Conservation (phyloP, 2,888 invertebrate genomes). For the Dorcus parallelipipedus region DNA sequence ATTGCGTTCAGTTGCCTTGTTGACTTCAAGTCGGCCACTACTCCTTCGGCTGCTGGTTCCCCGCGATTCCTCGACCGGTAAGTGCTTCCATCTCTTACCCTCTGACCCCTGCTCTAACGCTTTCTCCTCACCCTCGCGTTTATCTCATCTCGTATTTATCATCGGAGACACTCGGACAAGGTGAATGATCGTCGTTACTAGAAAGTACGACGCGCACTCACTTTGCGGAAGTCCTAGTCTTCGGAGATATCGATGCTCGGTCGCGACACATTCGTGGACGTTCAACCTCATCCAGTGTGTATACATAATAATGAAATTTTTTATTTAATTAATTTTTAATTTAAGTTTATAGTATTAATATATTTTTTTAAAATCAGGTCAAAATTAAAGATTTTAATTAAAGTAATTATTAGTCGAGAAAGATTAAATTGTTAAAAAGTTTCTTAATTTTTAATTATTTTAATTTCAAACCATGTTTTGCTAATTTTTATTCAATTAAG, state of each 20-base stretch:
- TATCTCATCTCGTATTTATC: slow-evolving; percentile 10
- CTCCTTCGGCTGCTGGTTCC: slow-evolving; percentile 33
- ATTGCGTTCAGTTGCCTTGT: slow-evolving; percentile 40
- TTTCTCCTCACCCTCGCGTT: slow-evolving; percentile 17
- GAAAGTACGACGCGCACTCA: slow-evolving; percentile 25
- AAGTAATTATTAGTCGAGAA: too few species aligned
- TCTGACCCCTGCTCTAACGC: slow-evolving; percentile 30
- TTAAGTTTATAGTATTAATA: too few species aligned
- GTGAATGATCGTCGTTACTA: slow-evolving; percentile 18
- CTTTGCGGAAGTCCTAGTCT: slow-evolving; percentile 15
- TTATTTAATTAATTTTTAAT: too few species aligned
- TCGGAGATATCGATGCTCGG: slow-evolving; percentile 31
- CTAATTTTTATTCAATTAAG: too few species aligned
- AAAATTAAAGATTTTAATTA: too few species aligned
- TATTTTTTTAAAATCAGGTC: too few species aligned
- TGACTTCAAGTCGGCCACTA: slow-evolving; percentile 42
- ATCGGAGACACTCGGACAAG: slow-evolving; percentile 21
- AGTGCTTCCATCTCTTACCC: slow-evolving; percentile 26
- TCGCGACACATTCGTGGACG: slow-evolving; percentile 17
- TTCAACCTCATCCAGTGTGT: too few species aligned
- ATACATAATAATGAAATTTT: too few species aligned
- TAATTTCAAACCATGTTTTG: too few species aligned
- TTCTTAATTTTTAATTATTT: too few species aligned
- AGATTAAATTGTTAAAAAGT: too few species aligned
- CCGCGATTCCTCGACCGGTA: slow-evolving; percentile 29